Evolutionary conservation across 2,888 invertebrate species (phyloP), one percentile per base, ranked within the genome.

Genomic region (Enoplolaimus lenunculus): DNA sequence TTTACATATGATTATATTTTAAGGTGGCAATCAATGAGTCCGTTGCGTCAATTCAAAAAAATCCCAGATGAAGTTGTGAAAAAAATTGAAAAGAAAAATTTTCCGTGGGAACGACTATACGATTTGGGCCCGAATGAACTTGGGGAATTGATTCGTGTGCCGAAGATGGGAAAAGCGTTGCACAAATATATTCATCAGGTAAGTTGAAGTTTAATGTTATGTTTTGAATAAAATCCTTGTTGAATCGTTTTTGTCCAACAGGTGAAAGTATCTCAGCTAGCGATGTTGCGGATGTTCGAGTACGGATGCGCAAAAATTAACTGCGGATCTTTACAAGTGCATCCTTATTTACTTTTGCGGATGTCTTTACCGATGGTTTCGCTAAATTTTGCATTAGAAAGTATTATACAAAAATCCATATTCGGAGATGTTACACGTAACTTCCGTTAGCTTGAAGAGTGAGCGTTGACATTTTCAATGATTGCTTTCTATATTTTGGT

Each of bases 1-100:
- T n/a, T n/a, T n/a, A n/a, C n/a, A n/a, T n/a, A n/a, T n/a, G n/a
- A n/a, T n/a, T n/a, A n/a, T n/a, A n/a, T n/a, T 70, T 69, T 68
- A 16, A 74, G 73, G 75, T 99, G 98, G 98, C 95, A 97, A 81
- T 94, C 94, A 0, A 94, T 98, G 94, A 94, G 93, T 1, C 98
- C 98, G 1, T 84, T 98, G 21, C 84, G 98, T 21, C 98, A 99
- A 81, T 98, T 98, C 73, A 77, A 79, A 71, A 75, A 97, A 94
- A 81, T 93, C 95, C 87, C 97, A 93, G 0, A 93, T 93, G 79
- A 95, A 95, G 89, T 92, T 28, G 88, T 97, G 7, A 91, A 93
- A 80, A 95, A 97, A 80, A 87, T 99, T 33, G 98, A 99, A 80
- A 98, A 98, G 86, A 98, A 98, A 76, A 84, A 84, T 75, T 83